Evolutionary conservation across 2,888 invertebrate genomes (phyloP), one percentile per base, ranked within the genome.

Genomic region (Chaetogeoica ovagalla): DNA sequence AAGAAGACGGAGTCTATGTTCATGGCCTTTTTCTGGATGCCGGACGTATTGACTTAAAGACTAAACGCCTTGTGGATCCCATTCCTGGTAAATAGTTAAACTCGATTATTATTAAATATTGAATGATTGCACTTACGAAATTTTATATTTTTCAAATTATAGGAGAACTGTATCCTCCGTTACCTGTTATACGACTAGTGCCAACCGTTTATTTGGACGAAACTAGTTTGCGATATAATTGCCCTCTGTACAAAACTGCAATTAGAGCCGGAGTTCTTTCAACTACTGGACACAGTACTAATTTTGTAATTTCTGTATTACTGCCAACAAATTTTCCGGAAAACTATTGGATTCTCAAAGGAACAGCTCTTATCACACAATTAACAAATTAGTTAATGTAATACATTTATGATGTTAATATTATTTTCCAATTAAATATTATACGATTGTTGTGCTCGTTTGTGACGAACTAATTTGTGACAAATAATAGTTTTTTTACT

Each of bases 261-360:
- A 91, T 93, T 83, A 89, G 96, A 82, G 94, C 95, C 37, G 96
- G 96, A 63, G 90, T 91, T 0, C 88, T 96, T 19, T 95, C 95
- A 11, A 96, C 96, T 0, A 96, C 96, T 0, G 96, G 96, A 0
- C 96, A 96, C 87, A 96, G 95, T 84, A 96, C 96, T 2, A 96
- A 96, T 88, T 96, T 96, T 85, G 93, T 96, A 55, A 89, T 96
- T 65, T 89, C 93, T 0, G 91, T 96, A 82, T 87, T 93, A 52
- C 85, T 96, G 72, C 91, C 92, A 0, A 89, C 93, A 0, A 85
- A 87, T 23, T 87, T 89, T 83, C 86, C 89, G 0, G 89, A 92
- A 66, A 90, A 91, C 83, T 94, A 91, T 86, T 96, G 96, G 96
- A 94, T 96, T 84, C 89, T 94, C 66, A 93, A 94, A 84, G 96